Evolutionary conservation across 1,140 invertebrate species (phyloP), one percentile per base, ranked within the genome.

Genomic region (Drosophila novamexicana): DNA sequence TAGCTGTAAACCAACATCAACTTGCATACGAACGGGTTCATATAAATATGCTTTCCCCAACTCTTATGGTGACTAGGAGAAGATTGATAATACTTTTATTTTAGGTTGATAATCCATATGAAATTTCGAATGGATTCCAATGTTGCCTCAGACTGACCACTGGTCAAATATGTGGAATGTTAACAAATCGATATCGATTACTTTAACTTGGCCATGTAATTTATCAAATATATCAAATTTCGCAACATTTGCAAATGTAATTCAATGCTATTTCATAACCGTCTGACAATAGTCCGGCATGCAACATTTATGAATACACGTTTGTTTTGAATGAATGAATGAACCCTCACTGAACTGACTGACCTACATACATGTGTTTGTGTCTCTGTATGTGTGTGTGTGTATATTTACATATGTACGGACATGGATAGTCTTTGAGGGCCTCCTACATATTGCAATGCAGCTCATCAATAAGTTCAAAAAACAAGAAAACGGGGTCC

Each of bases 241-340:
- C 84, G 54, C 53, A 82, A 80, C 84, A 88, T 88, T 89, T 89
- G 84, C 63, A 37, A 59, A 32, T 75, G 84, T 78, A 89, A 89
- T 89, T 84, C 62, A 89, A 89, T 83, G 74, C 82, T 77, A 47
- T 56, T 50, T 50, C 45, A 59, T 75, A 81, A 83, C 77, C 79
- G 70, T 52, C 47, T 50, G 58, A 54, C 65, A 68, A 61, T 80
- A 74, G 61, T 81, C 66, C 71, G 53, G 59, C 81, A 82, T 78
- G 81, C 73, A 79, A 84, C 53, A 22, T 50, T 14, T 49, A 63
- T 32, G 50, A 62, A 56, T 36, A 39, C 53, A 66, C 16, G 6
- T 42, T 69, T 61, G 44, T 69, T 42, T 59, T 56, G 57, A 45
- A 64, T 70, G 68, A 63, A 47, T 80, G 76, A 59, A 74, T 77